A percentile compares a stretch with the other conserved stretches of the same genome.
Conservation (phyloP, 2,797 vertebrate species). For the Poecilia gillii region DNA sequence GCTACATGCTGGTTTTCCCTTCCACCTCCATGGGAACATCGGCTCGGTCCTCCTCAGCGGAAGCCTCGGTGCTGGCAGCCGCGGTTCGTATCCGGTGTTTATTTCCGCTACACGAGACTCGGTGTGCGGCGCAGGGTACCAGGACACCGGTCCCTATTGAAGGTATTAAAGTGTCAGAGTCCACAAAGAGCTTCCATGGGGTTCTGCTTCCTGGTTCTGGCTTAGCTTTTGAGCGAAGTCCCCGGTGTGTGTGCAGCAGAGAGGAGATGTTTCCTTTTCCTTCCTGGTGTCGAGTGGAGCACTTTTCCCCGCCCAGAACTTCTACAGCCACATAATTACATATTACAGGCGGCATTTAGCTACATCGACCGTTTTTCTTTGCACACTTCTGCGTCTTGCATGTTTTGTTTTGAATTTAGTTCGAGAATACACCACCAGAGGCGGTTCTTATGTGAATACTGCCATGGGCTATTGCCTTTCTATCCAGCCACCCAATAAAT, state of each 20-base stretch:
- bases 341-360: neutral
- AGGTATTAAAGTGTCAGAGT: neutral
- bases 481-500: neutral
- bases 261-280: conserved; percentile 9
- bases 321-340: neutral
- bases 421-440: neutral
- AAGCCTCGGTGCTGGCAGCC: conserved; percentile 37
- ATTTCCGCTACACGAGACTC: neutral
- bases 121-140: neutral
- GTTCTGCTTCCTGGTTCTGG: neutral
- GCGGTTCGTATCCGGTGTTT: conserved; percentile 37
- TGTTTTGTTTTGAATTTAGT: neutral
- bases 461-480: neutral
- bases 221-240: neutral
- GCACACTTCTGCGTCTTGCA: neutral
- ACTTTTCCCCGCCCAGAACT: conserved; percentile 38
- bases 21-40: neutral
- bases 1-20: conserved; percentile 35
- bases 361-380: neutral
- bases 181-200: neutral
- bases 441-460: neutral
- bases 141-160: neutral
- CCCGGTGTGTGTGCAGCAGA: neutral
- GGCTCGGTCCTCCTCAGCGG: conserved; percentile 14
- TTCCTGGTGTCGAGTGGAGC: conserved; percentile 43